These are phyloP conservation scores for Poecilia gillii DNA, from an alignment of 2,797 vertebrate genomes.

Conservation along the genomic window DNA sequence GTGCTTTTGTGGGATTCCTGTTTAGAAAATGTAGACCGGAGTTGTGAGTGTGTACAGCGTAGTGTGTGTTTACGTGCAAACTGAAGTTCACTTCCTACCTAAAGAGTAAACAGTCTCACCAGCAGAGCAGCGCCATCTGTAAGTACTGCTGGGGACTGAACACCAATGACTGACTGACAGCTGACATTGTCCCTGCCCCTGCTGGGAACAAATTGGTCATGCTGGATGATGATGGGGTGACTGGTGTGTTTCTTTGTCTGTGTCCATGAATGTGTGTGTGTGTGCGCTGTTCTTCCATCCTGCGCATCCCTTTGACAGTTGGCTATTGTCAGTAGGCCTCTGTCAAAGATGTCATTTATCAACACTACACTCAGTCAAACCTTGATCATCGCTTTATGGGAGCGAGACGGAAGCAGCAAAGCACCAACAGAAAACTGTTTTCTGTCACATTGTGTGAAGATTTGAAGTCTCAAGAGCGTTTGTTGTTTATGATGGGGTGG, in stretches of 20 bases:
- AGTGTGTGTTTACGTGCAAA: constrained; percentile 9
- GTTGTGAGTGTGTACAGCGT: neutral
- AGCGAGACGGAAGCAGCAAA: constrained; percentile 12
- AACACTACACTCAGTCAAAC: constrained; percentile 50
- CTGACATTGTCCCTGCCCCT: constrained; percentile 52
- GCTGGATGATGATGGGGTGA: constrained; percentile 61
- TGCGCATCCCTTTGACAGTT: constrained; percentile 59
- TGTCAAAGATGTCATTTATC: constrained; percentile 64
- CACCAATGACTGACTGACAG: constrained; percentile 65
- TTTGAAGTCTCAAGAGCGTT: constrained; percentile 13
- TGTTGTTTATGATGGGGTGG: neutral
- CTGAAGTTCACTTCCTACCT: constrained; percentile 6
- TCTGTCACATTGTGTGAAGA: constrained; percentile 1
- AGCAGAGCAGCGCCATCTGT: constrained; percentile 45
- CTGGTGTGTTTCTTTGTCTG: constrained; percentile 26
- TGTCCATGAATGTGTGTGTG: constrained; percentile 6
- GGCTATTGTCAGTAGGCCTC: constrained; percentile 62
- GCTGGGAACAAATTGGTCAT: constrained; percentile 67
- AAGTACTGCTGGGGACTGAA: constrained; percentile 45
- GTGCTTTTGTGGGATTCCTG: constrained; percentile 12
- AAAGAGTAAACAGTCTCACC: constrained; percentile 51
- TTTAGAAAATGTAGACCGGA: constrained; percentile 19
- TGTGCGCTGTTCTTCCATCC: constrained; percentile 27
- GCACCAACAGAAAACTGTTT: neutral
- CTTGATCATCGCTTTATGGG: constrained; percentile 34